Evolutionary conservation across 1,140 invertebrate species (phyloP).

Genomic region (Helicoverpa armigera): DNA sequence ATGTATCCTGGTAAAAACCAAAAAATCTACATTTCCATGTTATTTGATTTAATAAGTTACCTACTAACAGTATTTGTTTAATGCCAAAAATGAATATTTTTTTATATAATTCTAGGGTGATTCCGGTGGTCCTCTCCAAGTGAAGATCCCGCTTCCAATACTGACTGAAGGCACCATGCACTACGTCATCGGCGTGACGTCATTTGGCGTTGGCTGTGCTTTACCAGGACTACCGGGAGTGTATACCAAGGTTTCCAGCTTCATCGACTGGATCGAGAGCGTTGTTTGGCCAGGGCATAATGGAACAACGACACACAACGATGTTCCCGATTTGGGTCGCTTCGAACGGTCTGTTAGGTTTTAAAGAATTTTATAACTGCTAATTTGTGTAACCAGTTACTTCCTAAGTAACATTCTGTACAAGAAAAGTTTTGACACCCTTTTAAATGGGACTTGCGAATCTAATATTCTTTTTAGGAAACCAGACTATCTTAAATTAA

Average conservation of each 20-base stretch:
- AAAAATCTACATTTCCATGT: too few species aligned
- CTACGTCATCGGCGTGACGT: slow-evolving; percentile 89
- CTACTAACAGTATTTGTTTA: too few species aligned
- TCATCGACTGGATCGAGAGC: slow-evolving; percentile 89
- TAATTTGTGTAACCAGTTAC: too few species aligned
- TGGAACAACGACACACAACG: background rate
- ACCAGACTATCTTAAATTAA: background rate
- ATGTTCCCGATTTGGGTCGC: background rate
- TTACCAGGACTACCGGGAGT: slow-evolving; percentile 91
- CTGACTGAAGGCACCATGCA: slow-evolving; percentile 57
- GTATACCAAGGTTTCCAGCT: slow-evolving; percentile 91
- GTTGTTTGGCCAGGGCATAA: slow-evolving; percentile 67
- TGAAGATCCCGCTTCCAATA: slow-evolving; percentile 57
- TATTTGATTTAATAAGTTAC: too few species aligned
- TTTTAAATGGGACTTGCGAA: too few species aligned
- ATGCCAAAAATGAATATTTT: background rate
- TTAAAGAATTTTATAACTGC: background rate
- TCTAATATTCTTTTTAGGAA: too few species aligned
- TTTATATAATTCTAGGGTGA: slow-evolving; percentile 88
- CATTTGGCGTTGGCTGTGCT: slow-evolving; percentile 91
- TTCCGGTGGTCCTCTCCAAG: slow-evolving; percentile 90
- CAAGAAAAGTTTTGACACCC: too few species aligned
- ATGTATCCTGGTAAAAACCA: too few species aligned
- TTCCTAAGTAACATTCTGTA: too few species aligned
- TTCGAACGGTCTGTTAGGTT: background rate